A percentile compares a stretch with the other conserved stretches of the same genome.
Evolutionary conservation across 2,113 vertebrate species (phyloP).

Genomic region (Alosa alosa): DNA sequence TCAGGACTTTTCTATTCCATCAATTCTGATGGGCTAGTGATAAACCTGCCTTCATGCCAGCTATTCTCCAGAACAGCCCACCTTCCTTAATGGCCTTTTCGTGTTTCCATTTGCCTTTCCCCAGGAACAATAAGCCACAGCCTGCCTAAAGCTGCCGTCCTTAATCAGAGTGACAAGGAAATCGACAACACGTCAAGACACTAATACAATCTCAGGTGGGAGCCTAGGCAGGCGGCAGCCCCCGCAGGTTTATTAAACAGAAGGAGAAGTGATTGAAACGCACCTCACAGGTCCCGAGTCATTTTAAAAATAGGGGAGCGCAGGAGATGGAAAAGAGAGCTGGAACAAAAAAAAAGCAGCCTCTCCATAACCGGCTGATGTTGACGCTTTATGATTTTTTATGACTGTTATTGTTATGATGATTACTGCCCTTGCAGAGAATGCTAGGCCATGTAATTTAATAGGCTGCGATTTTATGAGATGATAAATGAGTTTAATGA

Average conservation of each 20-base stretch:
- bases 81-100: neutral
- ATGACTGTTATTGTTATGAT: neutral
- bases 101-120: neutral
- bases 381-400: neutral
- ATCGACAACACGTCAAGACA: slow-evolving; percentile 38
- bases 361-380: neutral
- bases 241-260: slow-evolving; percentile 29
- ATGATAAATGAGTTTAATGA: neutral
- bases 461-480: neutral
- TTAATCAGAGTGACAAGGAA: slow-evolving; percentile 34
- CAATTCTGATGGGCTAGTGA: neutral
- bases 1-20: neutral
- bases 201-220: slow-evolving; percentile 32
- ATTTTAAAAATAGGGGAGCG: slow-evolving; percentile 29
- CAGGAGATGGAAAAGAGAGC: neutral
- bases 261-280: slow-evolving; percentile 20
- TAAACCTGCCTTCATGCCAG: neutral
- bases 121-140: slow-evolving; percentile 1
- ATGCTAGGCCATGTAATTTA: neutral
- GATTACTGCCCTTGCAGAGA: neutral
- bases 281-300: slow-evolving; percentile 22
- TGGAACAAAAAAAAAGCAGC: neutral
- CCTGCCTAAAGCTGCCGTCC: slow-evolving; percentile 5
- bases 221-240: neutral
- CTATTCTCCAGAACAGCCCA: neutral